Base-by-base conservation (phyloP, 1,140 invertebrate species). In the Lepidurus packardi region DNA sequence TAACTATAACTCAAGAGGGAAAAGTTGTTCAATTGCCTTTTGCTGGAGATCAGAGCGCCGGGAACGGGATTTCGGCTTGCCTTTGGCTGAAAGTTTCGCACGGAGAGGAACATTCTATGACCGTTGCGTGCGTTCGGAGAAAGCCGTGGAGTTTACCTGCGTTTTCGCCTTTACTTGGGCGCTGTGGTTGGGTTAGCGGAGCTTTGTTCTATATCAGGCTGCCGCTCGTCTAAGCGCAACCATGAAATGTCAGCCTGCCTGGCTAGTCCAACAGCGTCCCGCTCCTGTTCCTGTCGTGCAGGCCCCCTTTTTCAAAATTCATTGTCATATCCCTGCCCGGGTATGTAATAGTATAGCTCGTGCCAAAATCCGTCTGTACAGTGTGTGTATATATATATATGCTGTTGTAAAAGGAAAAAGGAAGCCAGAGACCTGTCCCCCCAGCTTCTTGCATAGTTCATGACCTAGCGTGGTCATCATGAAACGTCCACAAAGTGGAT, bases 401-500 rank as follows among this genome's bases (percentile, higher is more conserved):
- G n/a, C n/a, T n/a, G 53, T 34, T 34, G 34, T 34, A 34, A 34
- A 34, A 34, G 34, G 34, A 34, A 34, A 34, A 34, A 65, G 53
- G 53, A 65, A 34, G 34, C 53, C 53, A 65, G 6, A 13, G 16
- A 16, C 7, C 53, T 21, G 9, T 16, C 53, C 53, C 53, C 53
- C 13, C 53, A 65, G 53, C 53, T 65, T 65, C 53, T 65, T 65
- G 53, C 53, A 65, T 65, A 65, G 53, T 21, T 65, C 53, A 65
- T 65, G 53, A 65, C 53, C 53, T 65, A 65, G 53, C 53, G 53
- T 65, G 53, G 53, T 65, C 53, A 65, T 65, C 53, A 65, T 65
- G 53, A 65, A 65, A 65, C 53, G 53, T 65, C 53, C 53, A 65
- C 53, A 65, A 16, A 65, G 53, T 65, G 53, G 53, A 16, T 65